Evolutionary conservation across 2,113 vertebrate species (phyloP), one percentile per base, ranked within the genome.

Genomic region (Orientallactaga bullata): DNA sequence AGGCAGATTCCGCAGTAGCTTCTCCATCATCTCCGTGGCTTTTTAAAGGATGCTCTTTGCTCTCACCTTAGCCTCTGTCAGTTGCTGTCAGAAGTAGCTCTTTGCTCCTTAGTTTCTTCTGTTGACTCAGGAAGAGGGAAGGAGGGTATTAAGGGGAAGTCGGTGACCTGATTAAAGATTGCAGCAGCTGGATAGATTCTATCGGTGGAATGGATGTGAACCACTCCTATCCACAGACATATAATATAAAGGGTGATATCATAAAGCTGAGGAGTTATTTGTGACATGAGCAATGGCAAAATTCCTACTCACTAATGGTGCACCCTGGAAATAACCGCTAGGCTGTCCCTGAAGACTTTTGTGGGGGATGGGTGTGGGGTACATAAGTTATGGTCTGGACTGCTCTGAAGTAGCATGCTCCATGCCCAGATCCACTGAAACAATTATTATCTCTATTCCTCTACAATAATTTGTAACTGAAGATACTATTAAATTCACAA

Each of bases 401-500:
- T 21, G 8, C 47, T 37, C 42, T 65, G 47, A 61, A 66, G 94
- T 47, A 68, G 42, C 89, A 71, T 61, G 23, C n/a, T 51, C 51
- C 61, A 18, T 47, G 42, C 61, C 58, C 18, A 13, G 4, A 58
- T 84, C 74, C 63, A 88, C 2, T 37, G 71, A 39, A 66, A 68
- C 51, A 71, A 37, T 80, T 92, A 30, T 51, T 35, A 90, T 74
- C 90, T 65, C 35, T 66, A 32, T 37, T 74, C 35, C 91, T 82
- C 61, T 55, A 85, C 85, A 78, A 79, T 74, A 63, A 74, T 74
- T 71, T 42, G 58, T 63, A 83, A 72, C 61, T 88, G 42, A 91
- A 71, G 92, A 80, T 95, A 73, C 84, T 90, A 87, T 79, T 93
- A 87, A 92, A 85, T 79, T 74, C 63, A 68, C 76, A 77, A 35